Evolutionary conservation across 2,888 invertebrate genomes (phyloP).

Genomic region (Hypomecis punctinalis): DNA sequence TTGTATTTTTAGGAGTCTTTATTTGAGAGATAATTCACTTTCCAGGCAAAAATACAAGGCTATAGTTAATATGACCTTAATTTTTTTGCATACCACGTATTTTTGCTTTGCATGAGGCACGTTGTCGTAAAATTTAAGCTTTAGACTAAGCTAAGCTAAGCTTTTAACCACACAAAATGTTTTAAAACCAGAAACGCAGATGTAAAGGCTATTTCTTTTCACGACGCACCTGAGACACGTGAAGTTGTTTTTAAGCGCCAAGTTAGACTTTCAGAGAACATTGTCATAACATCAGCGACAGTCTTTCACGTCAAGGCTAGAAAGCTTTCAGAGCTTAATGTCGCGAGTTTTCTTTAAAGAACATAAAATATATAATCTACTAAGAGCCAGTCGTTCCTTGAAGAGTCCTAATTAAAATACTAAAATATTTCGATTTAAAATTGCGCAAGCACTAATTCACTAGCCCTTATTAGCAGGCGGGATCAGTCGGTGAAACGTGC

Average conservation of each 20-base stretch:
- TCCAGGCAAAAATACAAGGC: too few relatives aligned
- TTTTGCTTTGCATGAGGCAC: too few relatives aligned
- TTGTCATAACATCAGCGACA: conserved; percentile 12
- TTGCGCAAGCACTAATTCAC: conserved; percentile 6
- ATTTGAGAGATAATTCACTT: too few relatives aligned
- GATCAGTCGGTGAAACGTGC: conserved; percentile 1
- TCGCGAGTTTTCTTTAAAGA: neutral
- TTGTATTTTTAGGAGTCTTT: too few relatives aligned
- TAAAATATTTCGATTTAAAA: conserved; percentile 1
- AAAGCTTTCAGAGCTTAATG: conserved; percentile 6
- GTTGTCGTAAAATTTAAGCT: too few relatives aligned
- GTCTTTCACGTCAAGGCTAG: conserved; percentile 4
- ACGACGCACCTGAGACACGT: neutral
- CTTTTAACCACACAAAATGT: too few relatives aligned
- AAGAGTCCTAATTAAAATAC: conserved; percentile 7
- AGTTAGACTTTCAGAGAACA: neutral
- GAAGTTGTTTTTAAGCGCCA: neutral
- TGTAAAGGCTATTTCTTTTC: too few relatives aligned
- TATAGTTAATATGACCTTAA: too few relatives aligned
- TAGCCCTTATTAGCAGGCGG: conserved; percentile 10
- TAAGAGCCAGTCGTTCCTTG: conserved; percentile 8
- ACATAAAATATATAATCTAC: conserved; percentile 1
- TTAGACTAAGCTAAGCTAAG: too few relatives aligned
- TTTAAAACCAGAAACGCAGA: too few relatives aligned
- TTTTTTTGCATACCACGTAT: too few relatives aligned